Conservation (phyloP, 2,888 invertebrate genomes). For the Lasioglossum calceatum region DNA sequence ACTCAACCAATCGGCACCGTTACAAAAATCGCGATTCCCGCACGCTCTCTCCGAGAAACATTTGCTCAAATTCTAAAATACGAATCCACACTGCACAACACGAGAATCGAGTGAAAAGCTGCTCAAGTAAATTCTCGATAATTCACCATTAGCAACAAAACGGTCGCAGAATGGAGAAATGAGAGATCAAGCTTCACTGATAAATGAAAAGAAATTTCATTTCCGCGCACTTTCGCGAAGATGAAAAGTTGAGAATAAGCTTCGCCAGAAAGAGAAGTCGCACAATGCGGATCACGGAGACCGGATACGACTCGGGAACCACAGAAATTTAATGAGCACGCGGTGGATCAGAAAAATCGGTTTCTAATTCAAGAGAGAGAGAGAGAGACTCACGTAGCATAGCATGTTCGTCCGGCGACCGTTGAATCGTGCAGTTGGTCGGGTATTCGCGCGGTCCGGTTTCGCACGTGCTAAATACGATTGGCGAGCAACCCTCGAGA, state of each 20-base stretch:
- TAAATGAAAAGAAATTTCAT: not conserved
- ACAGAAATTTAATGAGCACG: too few relatives aligned
- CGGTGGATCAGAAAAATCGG: too few relatives aligned
- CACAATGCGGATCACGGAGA: too few relatives aligned
- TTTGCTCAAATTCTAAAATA: too few relatives aligned
- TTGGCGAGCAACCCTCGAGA: not conserved
- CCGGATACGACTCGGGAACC: too few relatives aligned
- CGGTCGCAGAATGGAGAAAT: too few relatives aligned
- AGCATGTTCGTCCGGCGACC: conserved; percentile 60
- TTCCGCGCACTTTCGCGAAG: not conserved
- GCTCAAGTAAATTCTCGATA: too few relatives aligned
- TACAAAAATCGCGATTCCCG: not conserved
- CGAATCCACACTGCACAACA: too few relatives aligned
- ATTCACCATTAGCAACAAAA: too few relatives aligned
- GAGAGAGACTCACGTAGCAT: conserved; percentile 72
- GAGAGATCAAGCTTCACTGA: not conserved
- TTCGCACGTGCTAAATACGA: conserved; percentile 16
- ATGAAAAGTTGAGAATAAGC: too few relatives aligned
- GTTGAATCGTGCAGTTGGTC: not conserved
- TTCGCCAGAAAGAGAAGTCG: too few relatives aligned
- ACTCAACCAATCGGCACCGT: not conserved
- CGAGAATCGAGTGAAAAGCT: too few relatives aligned
- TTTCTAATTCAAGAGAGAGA: conserved; percentile 19
- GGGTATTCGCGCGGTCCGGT: conserved; percentile 8
- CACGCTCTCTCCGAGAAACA: not conserved